Conservation (phyloP, 2,888 invertebrate genomes). For the Lydus trimaculatus region DNA sequence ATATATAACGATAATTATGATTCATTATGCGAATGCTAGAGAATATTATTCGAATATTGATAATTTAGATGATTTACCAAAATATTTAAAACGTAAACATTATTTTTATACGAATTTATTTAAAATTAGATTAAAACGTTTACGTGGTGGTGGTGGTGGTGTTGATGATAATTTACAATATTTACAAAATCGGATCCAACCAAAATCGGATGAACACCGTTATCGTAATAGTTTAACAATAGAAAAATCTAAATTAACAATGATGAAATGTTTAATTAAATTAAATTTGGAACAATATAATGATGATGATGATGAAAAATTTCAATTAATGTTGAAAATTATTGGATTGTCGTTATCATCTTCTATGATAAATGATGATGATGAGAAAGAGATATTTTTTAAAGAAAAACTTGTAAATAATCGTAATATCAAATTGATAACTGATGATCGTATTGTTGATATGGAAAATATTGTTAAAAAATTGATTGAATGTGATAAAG, state of each 20-base stretch:
- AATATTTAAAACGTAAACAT: constrained; percentile 38
- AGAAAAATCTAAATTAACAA: constrained; percentile 32
- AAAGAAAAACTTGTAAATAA: constrained; percentile 26
- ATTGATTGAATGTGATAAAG: not conserved
- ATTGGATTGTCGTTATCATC: constrained; percentile 29
- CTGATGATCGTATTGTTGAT: constrained; percentile 20
- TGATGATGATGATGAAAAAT: constrained; percentile 32
- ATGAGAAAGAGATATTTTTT: constrained; percentile 41
- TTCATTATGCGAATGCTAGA: constrained; percentile 41
- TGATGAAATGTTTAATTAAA: constrained; percentile 38
- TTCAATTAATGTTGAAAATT: constrained; percentile 38
- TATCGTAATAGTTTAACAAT: constrained; percentile 39
- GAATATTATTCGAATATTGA: constrained; percentile 36
- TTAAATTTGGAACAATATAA: constrained; percentile 16
- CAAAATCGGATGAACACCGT: constrained; percentile 40
- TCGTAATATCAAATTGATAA: constrained; percentile 35
- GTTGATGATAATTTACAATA: constrained; percentile 21
- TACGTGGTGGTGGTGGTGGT: constrained; percentile 34
- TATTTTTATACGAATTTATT: constrained; percentile 35
- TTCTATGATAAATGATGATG: constrained; percentile 17
- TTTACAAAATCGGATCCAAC: constrained; percentile 22
- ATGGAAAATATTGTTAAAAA: not conserved
- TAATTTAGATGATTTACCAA: constrained; percentile 33
- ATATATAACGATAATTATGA: constrained; percentile 42
- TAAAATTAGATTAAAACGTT: constrained; percentile 24